phyloP scores from a whole-genome alignment of 2,888 invertebrate genomes.

The Hyppa rectilinea region DNA sequence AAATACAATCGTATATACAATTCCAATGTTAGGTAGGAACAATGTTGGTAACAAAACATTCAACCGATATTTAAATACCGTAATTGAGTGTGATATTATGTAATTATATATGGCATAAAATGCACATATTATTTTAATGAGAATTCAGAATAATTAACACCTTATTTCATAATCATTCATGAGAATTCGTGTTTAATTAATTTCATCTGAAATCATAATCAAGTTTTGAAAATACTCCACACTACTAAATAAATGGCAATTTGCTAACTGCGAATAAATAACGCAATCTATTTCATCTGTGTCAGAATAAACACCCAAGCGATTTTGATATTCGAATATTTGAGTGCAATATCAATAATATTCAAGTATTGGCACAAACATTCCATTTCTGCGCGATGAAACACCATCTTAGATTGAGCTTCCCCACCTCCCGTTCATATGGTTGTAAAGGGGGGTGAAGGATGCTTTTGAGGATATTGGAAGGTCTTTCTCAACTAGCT shows the following conservation, averaged over 20 bases:
- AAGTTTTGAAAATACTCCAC: too few relatives aligned
- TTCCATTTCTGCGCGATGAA: conserved; percentile 78
- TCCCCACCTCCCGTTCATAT: conserved; percentile 60
- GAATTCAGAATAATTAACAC: neutral
- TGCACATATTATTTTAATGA: neutral
- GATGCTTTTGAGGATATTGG: conserved; percentile 66
- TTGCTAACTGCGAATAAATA: conserved; percentile 47
- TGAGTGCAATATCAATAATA: conserved; percentile 84
- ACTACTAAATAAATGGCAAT: conserved; percentile 24
- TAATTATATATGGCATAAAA: neutral
- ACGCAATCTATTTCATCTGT: conserved; percentile 65
- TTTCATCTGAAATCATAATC: neutral
- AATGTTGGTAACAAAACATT: neutral
- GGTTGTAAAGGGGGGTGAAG: conserved; percentile 52
- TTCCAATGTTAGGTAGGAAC: neutral
- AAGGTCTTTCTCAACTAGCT: conserved; percentile 72
- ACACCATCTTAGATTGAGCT: conserved; percentile 69
- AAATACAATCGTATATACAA: neutral
- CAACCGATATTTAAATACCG: neutral
- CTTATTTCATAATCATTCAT: neutral
- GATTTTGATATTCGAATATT: conserved; percentile 76
- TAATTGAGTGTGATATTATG: neutral
- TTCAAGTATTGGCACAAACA: conserved; percentile 84
- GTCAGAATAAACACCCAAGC: conserved; percentile 67
- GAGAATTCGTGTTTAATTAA: neutral